These are phyloP conservation scores for Wasmannia auropunctata DNA, from an alignment of 1,140 invertebrate genomes.

Conservation along the genomic window DNA sequence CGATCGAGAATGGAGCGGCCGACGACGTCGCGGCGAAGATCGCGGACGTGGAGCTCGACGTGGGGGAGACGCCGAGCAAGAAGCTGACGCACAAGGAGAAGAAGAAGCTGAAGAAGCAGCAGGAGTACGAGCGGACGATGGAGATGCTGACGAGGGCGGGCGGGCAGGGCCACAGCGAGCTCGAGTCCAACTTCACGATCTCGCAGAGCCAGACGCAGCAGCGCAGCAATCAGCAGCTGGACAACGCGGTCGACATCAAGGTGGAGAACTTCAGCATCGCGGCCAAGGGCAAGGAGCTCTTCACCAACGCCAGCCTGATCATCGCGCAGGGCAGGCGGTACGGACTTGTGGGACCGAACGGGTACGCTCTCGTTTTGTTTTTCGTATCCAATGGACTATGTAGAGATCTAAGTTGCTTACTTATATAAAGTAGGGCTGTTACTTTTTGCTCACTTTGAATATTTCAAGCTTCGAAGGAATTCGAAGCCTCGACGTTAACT, in stretches of 20 bases:
- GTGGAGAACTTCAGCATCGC: constrained; percentile 99
- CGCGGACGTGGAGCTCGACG: constrained; percentile 75
- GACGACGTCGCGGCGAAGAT: constrained; percentile 81
- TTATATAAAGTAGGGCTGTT: too few species aligned
- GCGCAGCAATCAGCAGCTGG: constrained; percentile 91
- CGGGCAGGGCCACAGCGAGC: constrained; percentile 93
- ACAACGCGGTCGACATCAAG: constrained; percentile 99
- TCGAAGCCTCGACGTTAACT: too few species aligned
- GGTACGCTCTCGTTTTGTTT: constrained; percentile 86
- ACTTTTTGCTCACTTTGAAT: too few species aligned
- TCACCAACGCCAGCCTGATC: constrained; percentile 97
- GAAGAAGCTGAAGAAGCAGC: constrained; percentile 97
- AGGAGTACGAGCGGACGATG: constrained; percentile 96
- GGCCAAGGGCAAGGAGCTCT: constrained; percentile 98
- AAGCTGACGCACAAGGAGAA: constrained; percentile 97
- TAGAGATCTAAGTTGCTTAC: neutral
- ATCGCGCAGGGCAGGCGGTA: constrained; percentile 98
- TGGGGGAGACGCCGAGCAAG: constrained; percentile 76
- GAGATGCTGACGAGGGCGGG: constrained; percentile 95
- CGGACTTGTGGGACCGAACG: constrained; percentile 99
- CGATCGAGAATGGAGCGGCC: constrained; percentile 55
- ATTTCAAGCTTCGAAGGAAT: too few species aligned
- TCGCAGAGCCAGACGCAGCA: constrained; percentile 88
- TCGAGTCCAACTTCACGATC: constrained; percentile 98
- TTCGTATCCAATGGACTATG: neutral